These are phyloP conservation scores for Eledona agricola DNA, from an alignment of 2,888 invertebrate species.

Conservation along the genomic window DNA sequence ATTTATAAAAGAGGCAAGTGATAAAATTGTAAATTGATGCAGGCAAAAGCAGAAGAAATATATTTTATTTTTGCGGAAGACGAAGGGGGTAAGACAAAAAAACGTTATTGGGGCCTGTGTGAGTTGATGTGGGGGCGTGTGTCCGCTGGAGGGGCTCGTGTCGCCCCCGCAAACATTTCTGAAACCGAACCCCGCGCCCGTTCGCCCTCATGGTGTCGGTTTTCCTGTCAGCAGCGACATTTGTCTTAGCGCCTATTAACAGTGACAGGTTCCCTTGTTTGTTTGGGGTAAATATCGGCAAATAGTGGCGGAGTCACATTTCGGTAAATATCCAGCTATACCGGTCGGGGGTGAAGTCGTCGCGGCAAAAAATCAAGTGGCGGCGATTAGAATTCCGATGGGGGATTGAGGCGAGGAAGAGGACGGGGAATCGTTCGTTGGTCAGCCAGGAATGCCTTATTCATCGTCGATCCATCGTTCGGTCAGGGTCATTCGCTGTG, in stretches of 20 bases:
- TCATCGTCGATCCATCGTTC: conserved; percentile 50
- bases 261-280: conserved; percentile 57
- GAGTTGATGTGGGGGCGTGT: too few relatives aligned
- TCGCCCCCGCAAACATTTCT: too few relatives aligned
- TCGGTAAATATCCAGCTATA: conserved; percentile 23
- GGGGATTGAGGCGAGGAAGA: neutral
- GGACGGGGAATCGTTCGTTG: conserved; percentile 23
- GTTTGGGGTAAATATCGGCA: conserved; percentile 44
- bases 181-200: too few relatives aligned
- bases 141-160: too few relatives aligned
- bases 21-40: too few relatives aligned
- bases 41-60: too few relatives aligned
- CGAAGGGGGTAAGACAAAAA: too few relatives aligned
- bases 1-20: too few relatives aligned
- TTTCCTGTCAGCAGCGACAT: conserved; percentile 58
- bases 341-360: neutral
- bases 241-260: conserved; percentile 59
- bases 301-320: conserved; percentile 36
- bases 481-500: conserved; percentile 55
- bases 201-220: conserved; percentile 39
- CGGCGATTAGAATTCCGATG: conserved; percentile 20
- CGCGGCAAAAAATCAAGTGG: conserved; percentile 15
- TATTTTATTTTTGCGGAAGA: too few relatives aligned
- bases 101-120: too few relatives aligned
- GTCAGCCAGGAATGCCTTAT: conserved; percentile 42